These are phyloP conservation scores for Cremastinae sp. DNA, from an alignment of 2,888 invertebrate species.

Conservation along the genomic window DNA sequence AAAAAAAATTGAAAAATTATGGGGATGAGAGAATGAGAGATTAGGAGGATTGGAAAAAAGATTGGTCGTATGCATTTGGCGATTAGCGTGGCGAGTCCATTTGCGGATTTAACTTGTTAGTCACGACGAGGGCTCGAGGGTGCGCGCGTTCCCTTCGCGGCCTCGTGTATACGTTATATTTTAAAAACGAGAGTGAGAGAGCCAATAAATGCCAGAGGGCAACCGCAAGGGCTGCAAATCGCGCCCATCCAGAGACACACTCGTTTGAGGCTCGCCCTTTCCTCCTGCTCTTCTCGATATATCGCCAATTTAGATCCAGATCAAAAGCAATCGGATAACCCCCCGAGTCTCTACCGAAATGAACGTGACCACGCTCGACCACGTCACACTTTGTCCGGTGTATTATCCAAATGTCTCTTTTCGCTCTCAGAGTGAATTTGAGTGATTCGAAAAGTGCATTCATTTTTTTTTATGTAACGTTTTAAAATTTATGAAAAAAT, in stretches of 20 bases:
- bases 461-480: no score
- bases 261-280: constrained; percentile 17
- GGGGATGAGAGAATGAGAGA: background rate
- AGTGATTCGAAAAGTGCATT: no score
- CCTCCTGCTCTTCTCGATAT: constrained; percentile 48
- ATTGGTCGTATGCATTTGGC: background rate
- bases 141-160: constrained; percentile 3
- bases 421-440: no score
- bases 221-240: constrained; percentile 34
- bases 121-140: constrained; percentile 3
- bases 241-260: constrained; percentile 14
- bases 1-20: background rate
- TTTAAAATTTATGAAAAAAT: no score
- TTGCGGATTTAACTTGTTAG: constrained; percentile 14
- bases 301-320: constrained; percentile 70
- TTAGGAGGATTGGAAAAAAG: background rate
- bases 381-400: no score
- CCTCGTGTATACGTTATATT: constrained; percentile 17
- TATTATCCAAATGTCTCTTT: no score
- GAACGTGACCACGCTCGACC: constrained; percentile 34
- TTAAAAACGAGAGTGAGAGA: constrained; percentile 7
- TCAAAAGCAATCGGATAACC: constrained; percentile 69
- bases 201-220: constrained; percentile 26
- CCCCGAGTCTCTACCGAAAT: constrained; percentile 37
- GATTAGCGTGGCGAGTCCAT: constrained; percentile 1